Percentiles rank a stretch among this genome's conserved stretches.
Conservation (phyloP, 1,140 invertebrate species). For the Rhopalosiphum padi region DNA sequence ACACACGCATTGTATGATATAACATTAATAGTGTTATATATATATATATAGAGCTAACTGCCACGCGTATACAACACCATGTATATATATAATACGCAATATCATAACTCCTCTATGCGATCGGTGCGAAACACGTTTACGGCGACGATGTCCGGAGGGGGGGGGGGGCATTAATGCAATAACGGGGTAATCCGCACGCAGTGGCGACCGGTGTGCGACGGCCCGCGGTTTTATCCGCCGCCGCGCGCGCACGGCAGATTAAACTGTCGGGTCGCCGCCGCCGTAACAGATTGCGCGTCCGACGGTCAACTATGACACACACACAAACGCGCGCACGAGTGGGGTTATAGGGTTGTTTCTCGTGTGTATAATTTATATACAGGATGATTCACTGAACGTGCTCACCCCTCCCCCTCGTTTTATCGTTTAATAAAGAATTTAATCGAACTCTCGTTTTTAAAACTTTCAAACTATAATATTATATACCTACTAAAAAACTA, state of each 20-base stretch:
- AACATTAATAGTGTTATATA: not conserved
- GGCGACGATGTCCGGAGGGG: too few species aligned
- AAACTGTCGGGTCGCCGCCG: slow-evolving; percentile 33
- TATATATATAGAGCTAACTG: not conserved
- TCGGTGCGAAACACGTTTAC: slow-evolving; percentile 20
- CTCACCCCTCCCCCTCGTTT: too few species aligned
- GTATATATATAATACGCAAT: not conserved
- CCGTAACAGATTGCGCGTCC: slow-evolving; percentile 47
- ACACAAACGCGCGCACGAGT: not conserved
- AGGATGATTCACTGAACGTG: too few species aligned
- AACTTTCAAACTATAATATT: too few species aligned
- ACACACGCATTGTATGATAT: not conserved
- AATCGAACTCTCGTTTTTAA: too few species aligned
- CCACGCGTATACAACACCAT: not conserved
- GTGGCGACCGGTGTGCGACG: not conserved
- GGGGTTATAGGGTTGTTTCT: not conserved
- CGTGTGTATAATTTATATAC: not conserved
- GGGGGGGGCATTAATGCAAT: not conserved
- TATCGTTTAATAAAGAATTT: too few species aligned
- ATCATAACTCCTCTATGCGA: slow-evolving; percentile 14
- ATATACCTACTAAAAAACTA: too few species aligned
- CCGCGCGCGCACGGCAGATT: slow-evolving; percentile 28
- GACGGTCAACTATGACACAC: not conserved
- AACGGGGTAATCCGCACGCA: slow-evolving; percentile 33
- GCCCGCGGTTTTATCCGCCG: slow-evolving; percentile 20